Percentiles rank a stretch among this genome's conserved stretches.
Conservation (phyloP, 1,140 invertebrate genomes). For the Pomacea maculata region DNA sequence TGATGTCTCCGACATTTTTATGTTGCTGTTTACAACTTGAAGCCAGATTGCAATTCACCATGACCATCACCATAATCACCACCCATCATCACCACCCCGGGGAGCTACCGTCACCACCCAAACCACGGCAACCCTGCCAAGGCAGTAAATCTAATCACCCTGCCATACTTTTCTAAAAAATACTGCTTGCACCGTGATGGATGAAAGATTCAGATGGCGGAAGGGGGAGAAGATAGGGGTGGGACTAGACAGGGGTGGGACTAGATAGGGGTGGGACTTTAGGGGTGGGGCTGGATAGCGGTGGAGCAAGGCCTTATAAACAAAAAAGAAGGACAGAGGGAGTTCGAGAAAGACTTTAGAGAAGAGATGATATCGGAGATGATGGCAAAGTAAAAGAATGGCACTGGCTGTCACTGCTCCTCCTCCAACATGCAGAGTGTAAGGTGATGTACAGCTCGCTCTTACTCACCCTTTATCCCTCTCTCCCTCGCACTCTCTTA, state of each 20-base stretch:
- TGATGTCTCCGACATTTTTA: no score
- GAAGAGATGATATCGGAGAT: slow-evolving; percentile 3
- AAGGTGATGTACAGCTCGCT: neutral
- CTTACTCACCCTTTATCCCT: neutral
- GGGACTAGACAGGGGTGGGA: neutral
- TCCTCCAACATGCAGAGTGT: neutral
- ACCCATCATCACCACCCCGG: no score
- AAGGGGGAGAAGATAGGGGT: neutral
- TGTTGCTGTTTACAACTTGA: no score
- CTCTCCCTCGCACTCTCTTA: neutral
- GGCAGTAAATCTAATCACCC: no score
- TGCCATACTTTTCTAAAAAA: no score
- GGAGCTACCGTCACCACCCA: no score
- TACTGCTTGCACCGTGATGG: no score
- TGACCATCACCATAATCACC: no score
- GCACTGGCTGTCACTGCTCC: neutral
- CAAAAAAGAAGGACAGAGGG: neutral
- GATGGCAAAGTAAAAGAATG: neutral
- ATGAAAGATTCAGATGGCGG: neutral
- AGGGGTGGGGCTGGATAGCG: neutral
- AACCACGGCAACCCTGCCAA: no score
- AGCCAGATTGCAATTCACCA: no score
- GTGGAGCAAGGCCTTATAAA: neutral
- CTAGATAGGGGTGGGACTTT: neutral
- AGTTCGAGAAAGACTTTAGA: neutral